Evolutionary conservation across 2,113 vertebrate genomes (phyloP), one percentile per base, ranked within the genome.

Genomic region (Orientallactaga bullata): DNA sequence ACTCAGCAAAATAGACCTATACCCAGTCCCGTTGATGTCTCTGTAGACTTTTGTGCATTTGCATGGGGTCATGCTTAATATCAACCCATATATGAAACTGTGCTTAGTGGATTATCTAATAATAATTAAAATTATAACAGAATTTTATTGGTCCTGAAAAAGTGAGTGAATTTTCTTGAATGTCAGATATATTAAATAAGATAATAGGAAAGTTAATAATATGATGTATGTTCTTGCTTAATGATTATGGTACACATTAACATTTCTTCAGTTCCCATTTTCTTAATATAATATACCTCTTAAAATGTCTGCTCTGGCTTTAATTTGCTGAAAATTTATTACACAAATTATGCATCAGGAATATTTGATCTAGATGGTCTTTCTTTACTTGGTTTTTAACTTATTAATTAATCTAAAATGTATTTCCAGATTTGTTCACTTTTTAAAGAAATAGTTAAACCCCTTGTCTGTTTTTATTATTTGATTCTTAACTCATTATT

Each of bases 241-340:
- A 88, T 95, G 82, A 83, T 93, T 85, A 90, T 88, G 66, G 81
- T 58, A 37, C 39, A 83, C 71, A 91, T 94, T 94, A 94, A 93
- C 82, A 91, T 97, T 96, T 96, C 93, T 91, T 74, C 69, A 93
- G 10, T 86, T 95, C 77, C 94, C 88, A 95, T 94, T 91, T 93
- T 51, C 72, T 88, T 88, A 90, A 79, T 96, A 74, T 71, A 95
- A 85, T 81, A 42, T 85, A 92, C 83, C 35, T 82, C 39, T 88
- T 74, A 93, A 96, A 93, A 92, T 92, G 74, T 90, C 82, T 85
- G 90, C 78, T 87, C 82, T 79, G 51, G 24, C 35, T 90, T 94
- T 91, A 93, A 89, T 94, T 95, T 95, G 73, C 92, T 89, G 32
- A 72, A 85, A 92, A 47, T 71, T 68, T 93, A 90, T 93, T 92